These are phyloP conservation scores for Zoanthus sociatus DNA, from an alignment of 92 coral and sea anemone genomes.

Conservation along the genomic window DNA sequence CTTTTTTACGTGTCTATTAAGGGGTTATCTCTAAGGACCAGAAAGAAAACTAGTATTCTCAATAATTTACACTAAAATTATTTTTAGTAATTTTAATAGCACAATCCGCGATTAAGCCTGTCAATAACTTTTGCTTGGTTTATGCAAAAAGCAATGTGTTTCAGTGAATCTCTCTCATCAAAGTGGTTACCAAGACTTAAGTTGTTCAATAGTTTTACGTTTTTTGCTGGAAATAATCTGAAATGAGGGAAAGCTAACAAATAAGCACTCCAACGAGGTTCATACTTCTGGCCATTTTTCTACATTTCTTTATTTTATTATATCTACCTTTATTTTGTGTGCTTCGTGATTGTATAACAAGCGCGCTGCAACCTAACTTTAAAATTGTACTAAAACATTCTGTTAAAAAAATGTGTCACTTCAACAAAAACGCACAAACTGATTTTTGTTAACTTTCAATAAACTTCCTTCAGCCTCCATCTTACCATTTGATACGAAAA, in stretches of 20 bases:
- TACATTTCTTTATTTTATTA: not conserved
- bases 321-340: not conserved
- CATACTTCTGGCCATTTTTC: too few species aligned
- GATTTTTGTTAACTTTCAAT: not conserved
- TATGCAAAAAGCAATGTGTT: not conserved
- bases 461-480: not conserved
- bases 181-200: not conserved
- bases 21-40: conserved; percentile 10
- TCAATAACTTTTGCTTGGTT: conserved; percentile 11
- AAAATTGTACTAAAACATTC: conserved; percentile 27
- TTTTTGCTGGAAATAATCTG: not conserved
- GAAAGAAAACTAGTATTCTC: not conserved
- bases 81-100: not conserved
- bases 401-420: conserved; percentile 18
- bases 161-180: not conserved
- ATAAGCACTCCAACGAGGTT: not conserved
- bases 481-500: not conserved
- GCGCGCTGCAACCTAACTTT: conserved; percentile 25
- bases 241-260: not conserved
- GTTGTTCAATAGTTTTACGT: not conserved
- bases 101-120: not conserved
- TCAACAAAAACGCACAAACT: not conserved
- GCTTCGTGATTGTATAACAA: too few species aligned
- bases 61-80: not conserved
- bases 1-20: conserved; percentile 7